Percentiles rank a stretch among this genome's conserved stretches.
phyloP scores from a whole-genome alignment of 2,797 vertebrate genomes.

The Sebastes oblongus region DNA sequence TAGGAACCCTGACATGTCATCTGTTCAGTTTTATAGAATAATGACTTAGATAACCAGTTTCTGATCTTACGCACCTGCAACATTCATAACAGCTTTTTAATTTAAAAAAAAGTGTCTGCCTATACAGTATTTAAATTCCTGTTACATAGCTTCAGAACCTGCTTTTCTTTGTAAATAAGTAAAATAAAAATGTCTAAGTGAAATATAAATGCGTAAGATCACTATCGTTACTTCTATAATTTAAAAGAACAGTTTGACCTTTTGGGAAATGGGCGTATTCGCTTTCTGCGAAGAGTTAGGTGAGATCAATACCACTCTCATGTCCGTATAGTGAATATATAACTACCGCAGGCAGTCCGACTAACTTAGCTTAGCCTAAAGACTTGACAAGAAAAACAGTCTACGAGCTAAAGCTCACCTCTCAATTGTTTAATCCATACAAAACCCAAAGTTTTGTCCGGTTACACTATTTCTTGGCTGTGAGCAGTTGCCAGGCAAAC shows the following conservation, averaged over 20 bases:
- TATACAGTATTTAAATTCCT: not conserved
- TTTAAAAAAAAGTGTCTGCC: not conserved
- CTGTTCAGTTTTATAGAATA: not conserved
- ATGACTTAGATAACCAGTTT: not conserved
- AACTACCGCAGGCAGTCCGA: fast-evolving
- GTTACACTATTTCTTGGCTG: not conserved
- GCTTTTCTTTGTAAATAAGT: not conserved
- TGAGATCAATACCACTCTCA: not conserved
- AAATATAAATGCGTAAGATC: not conserved
- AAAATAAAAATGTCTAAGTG: not conserved
- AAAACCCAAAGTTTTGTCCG: not conserved
- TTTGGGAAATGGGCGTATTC: not conserved
- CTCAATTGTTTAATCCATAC: not conserved
- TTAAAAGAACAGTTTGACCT: not conserved
- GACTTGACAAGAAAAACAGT: not conserved
- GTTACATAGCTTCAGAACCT: not conserved
- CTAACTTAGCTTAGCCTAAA: not conserved
- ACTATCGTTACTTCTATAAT: not conserved
- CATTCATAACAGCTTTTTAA: not conserved
- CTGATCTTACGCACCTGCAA: not conserved
- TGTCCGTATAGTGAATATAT: not conserved
- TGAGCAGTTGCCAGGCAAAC: not conserved
- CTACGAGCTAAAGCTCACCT: not conserved
- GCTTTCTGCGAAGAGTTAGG: not conserved
- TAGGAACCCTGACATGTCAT: not conserved